Evolutionary conservation across 2,113 vertebrate species (phyloP).

Genomic region (Nibea coibor): DNA sequence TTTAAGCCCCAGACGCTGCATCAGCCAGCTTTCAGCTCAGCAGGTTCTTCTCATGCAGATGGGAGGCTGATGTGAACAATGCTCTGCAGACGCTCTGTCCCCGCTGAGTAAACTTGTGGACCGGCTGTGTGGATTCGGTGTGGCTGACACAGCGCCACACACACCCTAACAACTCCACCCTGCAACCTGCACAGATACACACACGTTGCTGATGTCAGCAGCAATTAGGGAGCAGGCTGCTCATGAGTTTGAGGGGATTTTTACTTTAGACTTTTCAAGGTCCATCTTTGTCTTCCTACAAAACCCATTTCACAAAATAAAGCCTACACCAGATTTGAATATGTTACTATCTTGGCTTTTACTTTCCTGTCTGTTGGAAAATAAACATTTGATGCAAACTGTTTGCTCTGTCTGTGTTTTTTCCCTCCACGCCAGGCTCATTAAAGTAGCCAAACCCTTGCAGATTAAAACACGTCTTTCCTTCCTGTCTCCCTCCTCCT

Average conservation of each 20-base stretch:
- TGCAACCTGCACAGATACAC: constrained; percentile 14
- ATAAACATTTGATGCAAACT: constrained; percentile 10
- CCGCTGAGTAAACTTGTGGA: constrained; percentile 41
- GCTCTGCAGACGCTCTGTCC: constrained; percentile 25
- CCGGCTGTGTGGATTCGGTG: background rate
- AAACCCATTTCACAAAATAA: background rate
- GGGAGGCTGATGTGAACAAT: constrained; percentile 31
- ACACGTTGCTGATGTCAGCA: constrained; percentile 1
- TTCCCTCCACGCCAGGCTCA: constrained; percentile 6
- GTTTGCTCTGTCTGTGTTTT: background rate
- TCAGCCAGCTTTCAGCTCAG: constrained; percentile 34
- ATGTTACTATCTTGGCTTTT: background rate
- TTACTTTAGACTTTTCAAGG: background rate
- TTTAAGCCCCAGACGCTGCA: constrained; percentile 12
- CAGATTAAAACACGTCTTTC: constrained; percentile 4
- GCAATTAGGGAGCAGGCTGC: background rate
- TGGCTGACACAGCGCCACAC: constrained; percentile 5
- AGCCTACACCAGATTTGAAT: background rate
- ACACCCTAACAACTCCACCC: background rate
- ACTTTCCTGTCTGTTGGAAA: background rate
- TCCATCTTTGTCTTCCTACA: background rate
- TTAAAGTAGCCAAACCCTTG: constrained; percentile 13
- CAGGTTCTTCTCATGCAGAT: constrained; percentile 48
- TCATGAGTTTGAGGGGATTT: background rate
- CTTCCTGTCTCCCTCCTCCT: background rate